Conservation (phyloP, 2,113 vertebrate genomes). For the Nothoprocta perdicaria region DNA sequence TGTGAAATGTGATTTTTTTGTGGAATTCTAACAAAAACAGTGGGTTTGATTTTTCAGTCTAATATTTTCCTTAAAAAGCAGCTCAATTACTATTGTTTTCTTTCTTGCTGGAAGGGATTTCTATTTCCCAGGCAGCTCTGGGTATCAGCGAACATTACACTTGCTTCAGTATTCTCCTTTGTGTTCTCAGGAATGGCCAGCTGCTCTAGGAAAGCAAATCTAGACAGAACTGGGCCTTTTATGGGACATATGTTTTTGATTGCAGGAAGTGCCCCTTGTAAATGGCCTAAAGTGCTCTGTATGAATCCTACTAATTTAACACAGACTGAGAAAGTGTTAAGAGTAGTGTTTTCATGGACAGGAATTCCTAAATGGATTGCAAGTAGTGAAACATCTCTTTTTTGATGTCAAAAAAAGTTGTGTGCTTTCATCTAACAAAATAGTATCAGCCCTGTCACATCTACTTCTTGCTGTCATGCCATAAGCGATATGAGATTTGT, state of each 20-base stretch:
- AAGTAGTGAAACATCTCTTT: conserved; percentile 52
- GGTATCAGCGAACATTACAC: conserved; percentile 25
- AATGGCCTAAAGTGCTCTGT: conserved; percentile 48
- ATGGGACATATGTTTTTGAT: conserved; percentile 53
- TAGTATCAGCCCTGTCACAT: neutral
- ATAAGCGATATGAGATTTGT: conserved; percentile 1
- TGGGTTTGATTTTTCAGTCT: neutral
- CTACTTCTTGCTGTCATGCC: neutral
- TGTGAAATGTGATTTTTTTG: neutral
- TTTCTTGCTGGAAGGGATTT: conserved; percentile 21
- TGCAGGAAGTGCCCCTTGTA: conserved; percentile 60
- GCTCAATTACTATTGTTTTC: conserved; percentile 15
- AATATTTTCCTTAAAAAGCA: conserved; percentile 18
- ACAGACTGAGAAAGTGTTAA: conserved; percentile 52
- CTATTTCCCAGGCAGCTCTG: neutral
- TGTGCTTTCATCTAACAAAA: conserved; percentile 35
- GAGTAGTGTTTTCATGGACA: conserved; percentile 39
- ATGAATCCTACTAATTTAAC: conserved; percentile 61
- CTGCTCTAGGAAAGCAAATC: conserved; percentile 60
- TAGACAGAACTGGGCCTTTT: conserved; percentile 35
- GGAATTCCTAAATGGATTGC: conserved; percentile 27
- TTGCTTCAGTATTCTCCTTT: conserved; percentile 55
- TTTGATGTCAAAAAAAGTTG: conserved; percentile 44
- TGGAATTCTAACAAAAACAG: neutral
- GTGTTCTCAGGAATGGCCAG: conserved; percentile 53